Evolutionary conservation across 1,140 invertebrate species (phyloP).

Genomic region (Meloidogyne exigua): DNA sequence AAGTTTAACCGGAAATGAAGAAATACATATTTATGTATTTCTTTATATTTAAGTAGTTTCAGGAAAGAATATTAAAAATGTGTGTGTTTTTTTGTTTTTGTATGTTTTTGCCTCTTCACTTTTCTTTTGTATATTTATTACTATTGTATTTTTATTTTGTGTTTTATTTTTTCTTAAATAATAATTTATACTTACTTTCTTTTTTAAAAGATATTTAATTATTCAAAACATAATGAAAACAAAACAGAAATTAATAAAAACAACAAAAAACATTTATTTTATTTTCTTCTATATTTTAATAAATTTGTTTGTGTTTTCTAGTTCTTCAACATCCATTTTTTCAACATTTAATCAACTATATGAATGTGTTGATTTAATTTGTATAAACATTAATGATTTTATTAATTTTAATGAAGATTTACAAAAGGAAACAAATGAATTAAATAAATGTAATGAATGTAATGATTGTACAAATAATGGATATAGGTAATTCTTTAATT

Average conservation of each 20-base stretch:
- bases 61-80: too few species aligned
- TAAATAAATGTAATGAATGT: slow-evolving; percentile 1
- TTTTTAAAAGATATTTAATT: not conserved
- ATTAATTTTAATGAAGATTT: not conserved
- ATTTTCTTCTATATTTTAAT: not conserved
- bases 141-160: too few species aligned
- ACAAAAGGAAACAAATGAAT: not conserved
- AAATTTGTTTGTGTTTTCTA: not conserved
- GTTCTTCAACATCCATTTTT: not conserved
- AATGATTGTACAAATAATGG: slow-evolving; percentile 11
- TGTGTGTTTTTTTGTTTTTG: too few species aligned
- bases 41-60: too few species aligned
- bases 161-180: too few species aligned
- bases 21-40: too few species aligned
- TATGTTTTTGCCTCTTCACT: too few species aligned
- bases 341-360: not conserved
- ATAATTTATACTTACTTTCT: too few species aligned
- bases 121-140: too few species aligned
- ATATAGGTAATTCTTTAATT: slow-evolving; percentile 5
- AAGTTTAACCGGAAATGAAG: too few species aligned
- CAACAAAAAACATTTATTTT: not conserved
- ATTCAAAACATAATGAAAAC: too few species aligned
- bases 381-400: not conserved
- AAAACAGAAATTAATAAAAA: not conserved
- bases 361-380: not conserved